These are phyloP conservation scores for Balanococcus diminutus DNA, from an alignment of 2,888 invertebrate species.

Conservation along the genomic window DNA sequence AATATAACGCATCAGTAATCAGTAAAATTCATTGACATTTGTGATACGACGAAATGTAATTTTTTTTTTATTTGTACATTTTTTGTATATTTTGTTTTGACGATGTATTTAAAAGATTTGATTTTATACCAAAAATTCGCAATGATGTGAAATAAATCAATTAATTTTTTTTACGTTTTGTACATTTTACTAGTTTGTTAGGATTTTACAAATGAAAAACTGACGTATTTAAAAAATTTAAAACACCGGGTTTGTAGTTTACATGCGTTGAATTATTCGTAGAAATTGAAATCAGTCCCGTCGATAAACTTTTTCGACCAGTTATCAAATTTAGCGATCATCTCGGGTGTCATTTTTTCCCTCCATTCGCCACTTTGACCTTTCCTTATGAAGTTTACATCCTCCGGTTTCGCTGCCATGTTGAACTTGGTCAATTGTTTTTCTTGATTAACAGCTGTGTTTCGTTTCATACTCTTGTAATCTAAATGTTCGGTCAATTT, in stretches of 20 bases:
- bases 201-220: neutral
- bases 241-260: too few species aligned
- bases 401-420: neutral
- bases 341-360: neutral
- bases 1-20: constrained; percentile 9
- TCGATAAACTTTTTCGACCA: neutral
- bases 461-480: neutral
- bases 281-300: neutral
- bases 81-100: constrained; percentile 21
- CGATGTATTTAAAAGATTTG: neutral
- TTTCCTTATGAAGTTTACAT: neutral
- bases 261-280: neutral
- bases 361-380: neutral
- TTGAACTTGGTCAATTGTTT: neutral
- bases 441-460: neutral
- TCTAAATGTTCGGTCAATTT: neutral
- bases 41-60: constrained; percentile 11
- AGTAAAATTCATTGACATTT: constrained; percentile 11
- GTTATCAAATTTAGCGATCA: neutral
- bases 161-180: neutral
- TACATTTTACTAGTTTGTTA: neutral
- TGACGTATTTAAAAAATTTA: neutral
- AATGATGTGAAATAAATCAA: constrained; percentile 13
- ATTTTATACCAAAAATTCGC: constrained; percentile 40
- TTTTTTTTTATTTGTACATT: constrained; percentile 17